Evolutionary conservation across 92 coral and sea anemone species (phyloP).

Genomic region (Siderastrea siderea): DNA sequence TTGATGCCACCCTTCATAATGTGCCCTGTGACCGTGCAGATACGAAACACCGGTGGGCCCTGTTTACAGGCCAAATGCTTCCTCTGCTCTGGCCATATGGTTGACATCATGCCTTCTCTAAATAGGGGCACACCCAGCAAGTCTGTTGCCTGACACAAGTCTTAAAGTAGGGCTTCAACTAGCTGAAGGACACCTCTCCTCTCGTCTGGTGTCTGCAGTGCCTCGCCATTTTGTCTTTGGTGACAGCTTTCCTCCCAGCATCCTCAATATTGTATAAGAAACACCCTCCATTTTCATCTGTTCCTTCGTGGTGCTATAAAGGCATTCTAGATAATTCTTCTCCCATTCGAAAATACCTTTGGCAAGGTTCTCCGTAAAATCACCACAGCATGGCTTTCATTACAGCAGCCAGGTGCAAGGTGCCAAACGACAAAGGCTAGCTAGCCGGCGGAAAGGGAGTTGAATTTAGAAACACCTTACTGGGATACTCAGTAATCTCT

Average conservation of each 20-base stretch:
- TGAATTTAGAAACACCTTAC: slow-evolving; percentile 9
- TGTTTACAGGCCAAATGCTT: slow-evolving; percentile 65
- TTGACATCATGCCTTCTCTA: background rate
- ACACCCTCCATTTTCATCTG: slow-evolving; percentile 17
- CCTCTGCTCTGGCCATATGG: slow-evolving; percentile 39
- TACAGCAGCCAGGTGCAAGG: slow-evolving; percentile 64
- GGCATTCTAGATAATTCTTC: slow-evolving; percentile 41
- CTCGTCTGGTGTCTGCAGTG: slow-evolving; percentile 69
- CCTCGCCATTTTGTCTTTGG: slow-evolving; percentile 59
- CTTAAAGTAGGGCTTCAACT: slow-evolving; percentile 42
- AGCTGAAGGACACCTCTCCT: slow-evolving; percentile 23
- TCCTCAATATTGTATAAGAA: slow-evolving; percentile 20
- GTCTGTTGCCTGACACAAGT: slow-evolving; percentile 73
- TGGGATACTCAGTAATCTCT: slow-evolving; percentile 59
- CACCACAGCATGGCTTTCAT: slow-evolving; percentile 68
- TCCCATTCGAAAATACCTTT: slow-evolving; percentile 68
- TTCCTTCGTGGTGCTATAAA: slow-evolving; percentile 37
- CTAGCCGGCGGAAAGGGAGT: slow-evolving; percentile 51
- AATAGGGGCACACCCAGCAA: slow-evolving; percentile 71
- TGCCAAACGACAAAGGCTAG: slow-evolving; percentile 33
- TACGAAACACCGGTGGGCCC: slow-evolving; percentile 53
- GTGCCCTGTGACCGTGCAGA: slow-evolving; percentile 51
- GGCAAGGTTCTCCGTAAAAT: slow-evolving; percentile 61
- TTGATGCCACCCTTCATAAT: slow-evolving; percentile 39
- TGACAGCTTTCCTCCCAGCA: slow-evolving; percentile 7